These are phyloP conservation scores for Characodon lateralis DNA, from an alignment of 2,797 vertebrate species.

Conservation along the genomic window DNA sequence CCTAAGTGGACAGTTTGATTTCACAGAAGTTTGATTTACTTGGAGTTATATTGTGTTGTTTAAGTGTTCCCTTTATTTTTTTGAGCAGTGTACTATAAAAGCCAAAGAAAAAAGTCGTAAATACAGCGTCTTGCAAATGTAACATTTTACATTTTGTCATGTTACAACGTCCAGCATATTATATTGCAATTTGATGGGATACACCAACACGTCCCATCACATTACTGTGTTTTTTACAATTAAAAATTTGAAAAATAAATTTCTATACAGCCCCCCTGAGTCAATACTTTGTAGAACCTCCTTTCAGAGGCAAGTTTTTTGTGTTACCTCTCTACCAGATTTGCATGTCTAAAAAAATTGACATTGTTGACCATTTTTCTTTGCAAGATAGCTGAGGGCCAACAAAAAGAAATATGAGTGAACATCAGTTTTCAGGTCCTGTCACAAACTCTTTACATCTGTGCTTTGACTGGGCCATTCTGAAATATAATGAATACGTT, in stretches of 20 bases:
- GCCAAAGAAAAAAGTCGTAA: too few relatives aligned
- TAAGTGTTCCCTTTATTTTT: too few relatives aligned
- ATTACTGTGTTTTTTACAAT: not conserved
- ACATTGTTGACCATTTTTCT: not conserved
- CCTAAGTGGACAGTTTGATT: too few relatives aligned
- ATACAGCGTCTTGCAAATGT: too few relatives aligned
- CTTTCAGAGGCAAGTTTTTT: not conserved
- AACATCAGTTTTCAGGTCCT: not conserved
- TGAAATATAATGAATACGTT: too few relatives aligned
- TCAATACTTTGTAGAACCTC: not conserved
- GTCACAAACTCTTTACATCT: not conserved
- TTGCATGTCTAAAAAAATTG: not conserved
- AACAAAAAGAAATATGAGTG: not conserved
- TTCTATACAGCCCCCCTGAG: not conserved
- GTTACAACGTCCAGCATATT: not conserved
- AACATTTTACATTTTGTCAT: too few relatives aligned
- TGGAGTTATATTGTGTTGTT: too few relatives aligned
- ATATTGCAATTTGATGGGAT: not conserved
- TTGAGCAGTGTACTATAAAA: too few relatives aligned
- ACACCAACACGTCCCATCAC: too few relatives aligned
- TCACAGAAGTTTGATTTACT: too few relatives aligned
- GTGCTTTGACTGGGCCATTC: not conserved
- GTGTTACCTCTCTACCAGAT: not conserved
- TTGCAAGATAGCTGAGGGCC: not conserved
- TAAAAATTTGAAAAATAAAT: not conserved